A percentile compares a stretch with the other conserved stretches of the same genome.
These are phyloP conservation scores for Ranitomeya imitator DNA, from an alignment of 2,113 vertebrate genomes.

Conservation along the genomic window DNA sequence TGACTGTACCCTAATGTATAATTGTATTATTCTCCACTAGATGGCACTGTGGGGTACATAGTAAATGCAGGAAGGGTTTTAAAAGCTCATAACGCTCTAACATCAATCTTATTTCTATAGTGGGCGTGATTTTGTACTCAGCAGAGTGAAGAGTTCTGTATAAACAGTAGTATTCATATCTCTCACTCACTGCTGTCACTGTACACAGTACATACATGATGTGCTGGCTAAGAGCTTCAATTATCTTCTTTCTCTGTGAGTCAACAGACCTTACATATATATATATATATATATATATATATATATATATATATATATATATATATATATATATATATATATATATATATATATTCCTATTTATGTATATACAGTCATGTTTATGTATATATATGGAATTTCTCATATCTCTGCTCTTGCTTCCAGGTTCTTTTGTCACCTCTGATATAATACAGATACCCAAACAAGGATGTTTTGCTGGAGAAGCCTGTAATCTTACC, in stretches of 20 bases:
- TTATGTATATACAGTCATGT: too few species aligned
- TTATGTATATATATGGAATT: not conserved
- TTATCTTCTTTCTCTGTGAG: slow-evolving; percentile 24
- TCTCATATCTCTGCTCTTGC: not conserved
- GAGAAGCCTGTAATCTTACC: slow-evolving; percentile 7
- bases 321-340: not conserved
- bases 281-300: not conserved
- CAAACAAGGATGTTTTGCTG: not conserved
- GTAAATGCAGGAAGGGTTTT: not conserved
- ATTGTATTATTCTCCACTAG: not conserved
- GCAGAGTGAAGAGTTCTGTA: not conserved
- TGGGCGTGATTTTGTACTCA: not conserved
- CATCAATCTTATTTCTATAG: not conserved
- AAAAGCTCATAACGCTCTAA: not conserved
- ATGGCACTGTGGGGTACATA: not conserved
- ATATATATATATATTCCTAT: not conserved
- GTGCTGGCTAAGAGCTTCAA: not conserved
- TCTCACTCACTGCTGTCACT: not conserved
- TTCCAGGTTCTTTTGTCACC: not conserved
- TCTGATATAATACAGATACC: slow-evolving; percentile 21
- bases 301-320: not conserved
- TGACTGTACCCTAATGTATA: too few species aligned
- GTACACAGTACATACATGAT: not conserved
- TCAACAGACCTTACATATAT: not conserved
- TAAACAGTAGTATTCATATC: not conserved